A percentile compares a stretch with the other conserved stretches of the same genome.
Evolutionary conservation across 1,140 invertebrate genomes (phyloP).

Genomic region (Aphidius gifuensis): DNA sequence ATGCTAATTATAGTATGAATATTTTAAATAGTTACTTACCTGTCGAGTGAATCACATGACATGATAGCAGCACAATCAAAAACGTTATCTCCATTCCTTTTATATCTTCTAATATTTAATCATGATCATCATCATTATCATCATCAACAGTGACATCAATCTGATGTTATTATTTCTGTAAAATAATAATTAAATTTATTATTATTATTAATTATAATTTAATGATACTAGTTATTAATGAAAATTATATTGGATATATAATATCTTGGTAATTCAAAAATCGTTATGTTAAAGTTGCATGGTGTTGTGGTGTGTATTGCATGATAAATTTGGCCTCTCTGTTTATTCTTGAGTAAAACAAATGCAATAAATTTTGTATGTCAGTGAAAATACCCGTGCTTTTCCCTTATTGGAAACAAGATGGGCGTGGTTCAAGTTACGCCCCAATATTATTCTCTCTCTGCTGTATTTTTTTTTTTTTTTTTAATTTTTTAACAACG

Average conservation of each 20-base stretch:
- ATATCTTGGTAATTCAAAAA: neutral
- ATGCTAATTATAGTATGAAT: too few species aligned
- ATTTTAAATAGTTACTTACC: neutral
- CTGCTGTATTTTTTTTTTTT: neutral
- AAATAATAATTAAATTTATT: too few species aligned
- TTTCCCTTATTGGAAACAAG: conserved; percentile 14
- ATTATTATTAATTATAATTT: too few species aligned
- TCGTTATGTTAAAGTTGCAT: neutral
- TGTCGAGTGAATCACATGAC: conserved; percentile 4
- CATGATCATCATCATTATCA: too few species aligned
- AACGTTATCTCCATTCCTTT: conserved; percentile 8
- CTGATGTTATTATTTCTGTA: too few species aligned
- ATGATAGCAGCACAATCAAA: conserved; percentile 12
- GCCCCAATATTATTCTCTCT: neutral
- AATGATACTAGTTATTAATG: too few species aligned
- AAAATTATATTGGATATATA: too few species aligned
- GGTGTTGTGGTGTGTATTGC: neutral
- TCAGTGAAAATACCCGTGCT: conserved; percentile 4
- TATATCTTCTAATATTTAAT: neutral
- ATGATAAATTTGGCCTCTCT: conserved; percentile 11
- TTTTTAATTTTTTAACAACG: neutral
- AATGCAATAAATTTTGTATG: conserved; percentile 10
- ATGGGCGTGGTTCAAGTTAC: conserved; percentile 7
- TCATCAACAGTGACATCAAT: too few species aligned
- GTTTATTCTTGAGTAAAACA: neutral